Conservation (phyloP, 1,140 invertebrate species). For the Tetramorium alpestre region DNA sequence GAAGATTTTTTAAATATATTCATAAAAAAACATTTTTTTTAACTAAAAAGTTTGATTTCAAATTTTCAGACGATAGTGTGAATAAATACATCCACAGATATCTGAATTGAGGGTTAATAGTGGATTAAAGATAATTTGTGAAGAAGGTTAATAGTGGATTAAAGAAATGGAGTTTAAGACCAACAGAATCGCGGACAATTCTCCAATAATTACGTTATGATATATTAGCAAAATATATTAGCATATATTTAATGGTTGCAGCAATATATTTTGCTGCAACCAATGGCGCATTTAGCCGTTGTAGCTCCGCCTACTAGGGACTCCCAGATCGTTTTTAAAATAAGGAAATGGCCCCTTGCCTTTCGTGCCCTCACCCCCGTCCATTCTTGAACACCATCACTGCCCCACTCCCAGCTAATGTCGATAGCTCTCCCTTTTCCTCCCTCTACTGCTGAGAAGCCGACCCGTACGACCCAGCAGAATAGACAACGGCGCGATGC, state of each 20-base stretch:
- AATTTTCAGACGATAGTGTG: too few relatives aligned
- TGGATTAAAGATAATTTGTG: not conserved
- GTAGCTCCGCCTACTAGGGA: slow-evolving; percentile 71
- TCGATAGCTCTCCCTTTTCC: slow-evolving; percentile 37
- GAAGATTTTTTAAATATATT: too few relatives aligned
- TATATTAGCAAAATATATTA: slow-evolving; percentile 60
- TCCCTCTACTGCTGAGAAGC: not conserved
- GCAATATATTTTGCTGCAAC: slow-evolving; percentile 43
- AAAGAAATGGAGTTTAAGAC: not conserved
- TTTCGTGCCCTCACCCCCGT: slow-evolving; percentile 5
- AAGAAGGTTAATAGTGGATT: not conserved
- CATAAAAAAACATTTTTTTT: too few relatives aligned
- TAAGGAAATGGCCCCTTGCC: slow-evolving; percentile 62
- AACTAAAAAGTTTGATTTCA: too few relatives aligned
- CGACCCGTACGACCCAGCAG: slow-evolving; percentile 42
- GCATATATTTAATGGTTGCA: not conserved
- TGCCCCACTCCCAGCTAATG: slow-evolving; percentile 24
- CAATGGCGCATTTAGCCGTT: slow-evolving; percentile 61
- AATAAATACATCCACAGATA: not conserved
- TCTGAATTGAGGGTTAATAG: not conserved
- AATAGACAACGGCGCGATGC: slow-evolving; percentile 67
- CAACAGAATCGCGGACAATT: slow-evolving; percentile 53
- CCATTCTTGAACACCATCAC: slow-evolving; percentile 1
- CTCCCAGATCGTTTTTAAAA: slow-evolving; percentile 71
- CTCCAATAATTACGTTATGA: slow-evolving; percentile 57